phyloP scores from a whole-genome alignment of 2,113 vertebrate species.

The Megaleporinus macrocephalus region DNA sequence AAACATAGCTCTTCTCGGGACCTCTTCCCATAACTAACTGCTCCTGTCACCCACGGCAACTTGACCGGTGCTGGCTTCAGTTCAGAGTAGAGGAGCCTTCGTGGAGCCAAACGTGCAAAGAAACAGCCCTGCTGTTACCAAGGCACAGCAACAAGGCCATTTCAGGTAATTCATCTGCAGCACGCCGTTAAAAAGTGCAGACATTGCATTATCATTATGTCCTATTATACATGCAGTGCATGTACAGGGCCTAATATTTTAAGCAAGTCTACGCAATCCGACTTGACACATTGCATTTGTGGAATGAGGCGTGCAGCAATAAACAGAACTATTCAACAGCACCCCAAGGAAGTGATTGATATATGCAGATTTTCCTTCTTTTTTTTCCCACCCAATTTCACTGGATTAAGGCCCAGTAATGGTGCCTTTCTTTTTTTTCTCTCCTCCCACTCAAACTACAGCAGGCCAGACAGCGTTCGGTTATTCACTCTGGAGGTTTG shows the following conservation, averaged over 20 bases:
- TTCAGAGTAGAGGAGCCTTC: background rate
- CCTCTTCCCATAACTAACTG: background rate
- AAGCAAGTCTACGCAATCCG: background rate
- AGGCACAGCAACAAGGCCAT: background rate
- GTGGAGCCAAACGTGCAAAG: background rate
- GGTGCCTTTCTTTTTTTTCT: background rate
- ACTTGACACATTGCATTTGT: background rate
- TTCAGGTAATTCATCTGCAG: background rate
- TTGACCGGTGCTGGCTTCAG: background rate
- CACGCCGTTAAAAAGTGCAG: background rate
- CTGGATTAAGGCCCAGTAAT: background rate
- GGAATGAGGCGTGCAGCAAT: slow-evolving; percentile 1
- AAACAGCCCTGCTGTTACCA: background rate
- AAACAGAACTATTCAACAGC: background rate
- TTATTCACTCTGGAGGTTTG: background rate
- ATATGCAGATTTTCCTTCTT: background rate
- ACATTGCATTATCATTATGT: background rate
- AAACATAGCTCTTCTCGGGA: background rate
- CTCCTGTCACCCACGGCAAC: background rate
- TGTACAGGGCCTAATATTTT: slow-evolving; percentile 4
- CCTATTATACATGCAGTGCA: background rate
- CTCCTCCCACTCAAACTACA: background rate
- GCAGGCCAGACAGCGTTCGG: background rate
- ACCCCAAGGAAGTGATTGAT: background rate
- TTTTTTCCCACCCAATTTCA: background rate